Base-by-base conservation (phyloP, 2,797 vertebrate species). In the Chelidonichthys spinosus region DNA sequence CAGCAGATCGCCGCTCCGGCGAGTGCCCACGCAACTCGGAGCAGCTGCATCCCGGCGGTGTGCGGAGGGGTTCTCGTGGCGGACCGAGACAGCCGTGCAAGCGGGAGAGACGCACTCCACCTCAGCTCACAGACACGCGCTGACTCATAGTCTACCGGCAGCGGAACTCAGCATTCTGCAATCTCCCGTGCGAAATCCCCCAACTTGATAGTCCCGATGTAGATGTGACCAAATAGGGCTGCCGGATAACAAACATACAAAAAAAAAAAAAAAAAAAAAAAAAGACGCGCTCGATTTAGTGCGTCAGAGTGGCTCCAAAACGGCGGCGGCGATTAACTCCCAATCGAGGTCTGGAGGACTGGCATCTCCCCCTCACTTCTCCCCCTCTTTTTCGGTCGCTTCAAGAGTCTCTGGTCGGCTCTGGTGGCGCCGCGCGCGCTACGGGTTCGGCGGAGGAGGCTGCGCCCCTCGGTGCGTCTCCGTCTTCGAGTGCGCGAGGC, bases 1-100 rank as follows among this genome's bases (percentile, higher is more conserved):
- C 97, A 98, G 97, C 97, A 98, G 94, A 99, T 94, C 85, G 97
- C 97, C 88, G 97, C 97, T 95, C 96, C 97, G 76, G 97, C 96
- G 93, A 98, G 92, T 93, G 97, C 97, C 97, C 97, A 98, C 95
- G 97, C 96, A 90, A 97, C 96, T 95, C 96, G 95, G 93, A 96
- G 95, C 91, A 97, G 96, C 96, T 97, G 97, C 98, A 99, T 99
- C 95, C 95, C 96, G 96, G 93, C 94, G 96, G 93, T 94, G 92
- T 52, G 74, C 81, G 79, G 63, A 77, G 87, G 66, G 25, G 25
- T 66, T 44, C n/a, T 73, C 18, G 73, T 79, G 83, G 79, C 72
- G 84, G 83, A 86, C 63, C 11, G 80, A 81, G 86, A 79, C 85
- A 84, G 82, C 78, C 81, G 81, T 68, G 89, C 66, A 66, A 25